Percentiles rank a stretch among this genome's conserved stretches.
Conservation (phyloP, 2,113 vertebrate species). For the Anarrhichthys ocellatus region DNA sequence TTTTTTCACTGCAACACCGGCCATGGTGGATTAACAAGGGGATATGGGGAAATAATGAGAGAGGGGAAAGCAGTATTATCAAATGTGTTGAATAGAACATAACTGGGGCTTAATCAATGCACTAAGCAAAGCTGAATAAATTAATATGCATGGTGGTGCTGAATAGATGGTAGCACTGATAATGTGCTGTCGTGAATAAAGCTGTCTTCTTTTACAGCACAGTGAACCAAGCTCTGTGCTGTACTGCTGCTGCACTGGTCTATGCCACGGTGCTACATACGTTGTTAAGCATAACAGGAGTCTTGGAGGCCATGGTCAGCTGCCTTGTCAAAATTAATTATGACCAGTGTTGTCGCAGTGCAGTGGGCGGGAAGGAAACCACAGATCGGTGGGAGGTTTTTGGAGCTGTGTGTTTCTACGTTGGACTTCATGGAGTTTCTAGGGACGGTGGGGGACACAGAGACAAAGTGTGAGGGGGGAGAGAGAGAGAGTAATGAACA, state of each 20-base stretch:
- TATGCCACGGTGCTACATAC: background rate
- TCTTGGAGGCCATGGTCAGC: background rate
- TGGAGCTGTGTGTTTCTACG: background rate
- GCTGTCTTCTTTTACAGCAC: background rate
- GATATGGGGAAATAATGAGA: background rate
- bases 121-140: slow-evolving; percentile 3
- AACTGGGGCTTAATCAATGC: background rate
- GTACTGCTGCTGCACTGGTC: slow-evolving; percentile 2
- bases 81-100: background rate
- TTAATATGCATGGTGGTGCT: background rate
- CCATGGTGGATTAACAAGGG: background rate
- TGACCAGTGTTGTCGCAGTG: slow-evolving; percentile 1
- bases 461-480: background rate
- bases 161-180: slow-evolving; percentile 1
- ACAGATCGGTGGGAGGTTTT: background rate
- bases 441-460: background rate
- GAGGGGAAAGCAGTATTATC: background rate
- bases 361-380: background rate
- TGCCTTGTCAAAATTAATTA: slow-evolving; percentile 36
- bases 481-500: background rate
- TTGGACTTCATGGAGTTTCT: background rate
- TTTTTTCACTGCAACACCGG: background rate
- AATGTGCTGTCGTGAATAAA: background rate
- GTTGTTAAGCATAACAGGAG: slow-evolving; percentile 25
- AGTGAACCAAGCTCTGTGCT: background rate